A percentile compares a stretch with the other conserved stretches of the same genome.
phyloP scores from a whole-genome alignment of 2,888 invertebrate species.

The Chrysopilus asiliformis region DNA sequence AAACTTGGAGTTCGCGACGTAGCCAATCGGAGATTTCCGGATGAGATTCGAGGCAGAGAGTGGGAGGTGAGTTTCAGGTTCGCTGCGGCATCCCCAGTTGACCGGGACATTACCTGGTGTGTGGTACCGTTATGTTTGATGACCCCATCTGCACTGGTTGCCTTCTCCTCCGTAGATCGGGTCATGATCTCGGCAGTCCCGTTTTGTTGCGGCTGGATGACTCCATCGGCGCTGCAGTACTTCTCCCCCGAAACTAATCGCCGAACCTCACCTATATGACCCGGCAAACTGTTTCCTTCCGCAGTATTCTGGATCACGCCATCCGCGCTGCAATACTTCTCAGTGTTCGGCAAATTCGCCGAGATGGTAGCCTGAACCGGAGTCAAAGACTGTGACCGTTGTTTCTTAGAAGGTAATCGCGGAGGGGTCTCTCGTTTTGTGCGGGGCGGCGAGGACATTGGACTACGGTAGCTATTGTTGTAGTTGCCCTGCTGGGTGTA shows the following conservation, averaged over 20 bases:
- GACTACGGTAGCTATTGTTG: conserved; percentile 34
- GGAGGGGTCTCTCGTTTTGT: conserved; percentile 38
- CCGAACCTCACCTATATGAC: conserved; percentile 16
- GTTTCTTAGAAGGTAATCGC: conserved; percentile 45
- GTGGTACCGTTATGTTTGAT: conserved; percentile 25
- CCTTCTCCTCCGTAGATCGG: conserved; percentile 34
- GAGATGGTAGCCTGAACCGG: conserved; percentile 40
- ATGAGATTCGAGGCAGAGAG: conserved; percentile 39
- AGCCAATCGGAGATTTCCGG: conserved; percentile 35
- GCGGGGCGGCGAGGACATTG: conserved; percentile 45
- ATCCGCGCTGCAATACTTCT: conserved; percentile 57
- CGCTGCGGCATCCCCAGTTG: conserved; percentile 24
- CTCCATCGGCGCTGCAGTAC: conserved; percentile 55
- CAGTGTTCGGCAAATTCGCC: conserved; percentile 23
- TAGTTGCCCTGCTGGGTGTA: conserved; percentile 21
- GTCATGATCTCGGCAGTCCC: conserved; percentile 9
- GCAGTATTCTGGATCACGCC: conserved; percentile 44
- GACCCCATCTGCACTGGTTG: conserved; percentile 41
- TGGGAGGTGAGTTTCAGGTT: conserved; percentile 42
- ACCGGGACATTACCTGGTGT: conserved; percentile 35
- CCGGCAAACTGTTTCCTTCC: conserved; percentile 2
- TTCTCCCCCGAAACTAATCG: conserved; percentile 6
- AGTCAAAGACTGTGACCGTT: conserved; percentile 67
- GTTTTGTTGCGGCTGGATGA: conserved; percentile 41
- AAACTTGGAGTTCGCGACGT: conserved; percentile 41